Conservation (phyloP, 2,888 invertebrate genomes). For the Cryptophagus acutangulus region DNA sequence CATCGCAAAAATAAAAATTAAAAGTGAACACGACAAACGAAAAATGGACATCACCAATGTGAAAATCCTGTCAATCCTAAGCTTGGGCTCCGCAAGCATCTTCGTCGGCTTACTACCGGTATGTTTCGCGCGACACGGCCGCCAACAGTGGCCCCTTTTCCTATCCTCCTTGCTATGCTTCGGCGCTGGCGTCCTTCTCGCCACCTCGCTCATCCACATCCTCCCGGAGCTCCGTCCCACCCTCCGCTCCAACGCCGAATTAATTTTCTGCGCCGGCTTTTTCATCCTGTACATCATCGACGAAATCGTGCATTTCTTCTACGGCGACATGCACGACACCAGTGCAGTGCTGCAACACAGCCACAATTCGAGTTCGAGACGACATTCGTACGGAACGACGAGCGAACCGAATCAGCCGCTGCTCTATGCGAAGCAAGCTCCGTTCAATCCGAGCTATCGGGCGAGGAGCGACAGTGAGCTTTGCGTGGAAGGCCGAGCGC, state of each 20-base stretch:
- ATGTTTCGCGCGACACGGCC: conserved; percentile 56
- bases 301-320: conserved; percentile 65
- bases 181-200: conserved; percentile 74
- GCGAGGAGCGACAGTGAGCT: conserved; percentile 25
- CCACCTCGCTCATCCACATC: conserved; percentile 74
- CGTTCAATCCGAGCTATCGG: conserved; percentile 35
- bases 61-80: conserved; percentile 62
- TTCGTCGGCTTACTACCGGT: conserved; percentile 66
- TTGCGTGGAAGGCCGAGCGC: conserved; percentile 27
- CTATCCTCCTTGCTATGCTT: conserved; percentile 70
- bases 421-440: conserved; percentile 18
- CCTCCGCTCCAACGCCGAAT: conserved; percentile 55
- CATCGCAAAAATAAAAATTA: no score
- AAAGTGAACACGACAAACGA: no score
- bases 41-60: conserved; percentile 35
- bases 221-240: conserved; percentile 66
- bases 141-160: conserved; percentile 56
- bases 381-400: conserved; percentile 26
- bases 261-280: conserved; percentile 65
- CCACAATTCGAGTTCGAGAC: conserved; percentile 10
- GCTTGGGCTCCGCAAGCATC: conserved; percentile 65
- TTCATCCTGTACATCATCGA: conserved; percentile 68
- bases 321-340: conserved; percentile 48
- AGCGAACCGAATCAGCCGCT: conserved; percentile 18
- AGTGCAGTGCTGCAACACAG: conserved; percentile 8